Evolutionary conservation across 2,888 invertebrate species (phyloP).

Genomic region (Sarcophaga subvicina): DNA sequence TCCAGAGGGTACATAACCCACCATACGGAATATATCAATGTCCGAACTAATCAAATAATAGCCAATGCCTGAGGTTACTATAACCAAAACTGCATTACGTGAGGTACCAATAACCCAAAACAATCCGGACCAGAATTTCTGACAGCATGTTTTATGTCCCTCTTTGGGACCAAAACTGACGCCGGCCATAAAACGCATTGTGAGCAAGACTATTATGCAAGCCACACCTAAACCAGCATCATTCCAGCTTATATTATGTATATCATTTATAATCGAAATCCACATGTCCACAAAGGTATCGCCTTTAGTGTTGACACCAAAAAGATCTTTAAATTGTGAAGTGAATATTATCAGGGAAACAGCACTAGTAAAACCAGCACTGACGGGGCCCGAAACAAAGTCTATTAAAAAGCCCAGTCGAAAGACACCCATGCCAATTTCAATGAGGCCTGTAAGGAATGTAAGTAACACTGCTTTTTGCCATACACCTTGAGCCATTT

Average conservation of each 20-base stretch:
- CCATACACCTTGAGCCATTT: conserved; percentile 86
- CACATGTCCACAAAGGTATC: conserved; percentile 91
- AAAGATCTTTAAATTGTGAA: conserved; percentile 92
- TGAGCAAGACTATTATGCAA: conserved; percentile 89
- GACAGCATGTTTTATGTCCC: conserved; percentile 83
- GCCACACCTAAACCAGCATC: conserved; percentile 89
- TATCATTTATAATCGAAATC: conserved; percentile 87
- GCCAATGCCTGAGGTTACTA: conserved; percentile 87
- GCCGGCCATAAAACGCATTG: conserved; percentile 89
- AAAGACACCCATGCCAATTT: conserved; percentile 91
- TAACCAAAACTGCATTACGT: conserved; percentile 92
- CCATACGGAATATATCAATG: conserved; percentile 84
- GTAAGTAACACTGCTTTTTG: conserved; percentile 89
- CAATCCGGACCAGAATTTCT: conserved; percentile 85
- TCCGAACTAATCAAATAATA: conserved; percentile 85
- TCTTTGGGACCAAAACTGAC: conserved; percentile 84
- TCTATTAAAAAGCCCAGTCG: conserved; percentile 94
- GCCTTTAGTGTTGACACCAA: conserved; percentile 89
- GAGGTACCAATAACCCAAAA: conserved; percentile 91
- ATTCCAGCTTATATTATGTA: conserved; percentile 86
- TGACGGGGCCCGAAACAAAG: conserved; percentile 95
- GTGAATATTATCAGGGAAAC: conserved; percentile 94
- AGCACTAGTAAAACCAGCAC: conserved; percentile 94
- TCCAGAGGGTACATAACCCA: conserved; percentile 89
- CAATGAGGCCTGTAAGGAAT: conserved; percentile 89